Evolutionary conservation across 2,797 vertebrate genomes (phyloP).

Genomic region (Pterois miles): DNA sequence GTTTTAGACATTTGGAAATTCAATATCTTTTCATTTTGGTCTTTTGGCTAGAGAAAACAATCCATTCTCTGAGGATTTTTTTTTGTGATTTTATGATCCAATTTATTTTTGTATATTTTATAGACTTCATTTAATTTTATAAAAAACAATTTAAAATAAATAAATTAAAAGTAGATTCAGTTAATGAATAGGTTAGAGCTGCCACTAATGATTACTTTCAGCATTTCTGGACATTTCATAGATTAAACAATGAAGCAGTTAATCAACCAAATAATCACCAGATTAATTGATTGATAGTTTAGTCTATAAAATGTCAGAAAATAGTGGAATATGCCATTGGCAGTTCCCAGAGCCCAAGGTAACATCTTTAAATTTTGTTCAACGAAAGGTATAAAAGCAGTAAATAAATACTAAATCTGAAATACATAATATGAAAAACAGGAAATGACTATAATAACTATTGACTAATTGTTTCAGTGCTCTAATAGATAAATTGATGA

Average conservation of each 20-base stretch:
- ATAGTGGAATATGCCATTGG: background rate
- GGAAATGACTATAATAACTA: background rate
- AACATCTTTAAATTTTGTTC: background rate
- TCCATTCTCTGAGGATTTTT: background rate
- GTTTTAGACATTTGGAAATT: background rate
- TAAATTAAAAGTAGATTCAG: background rate
- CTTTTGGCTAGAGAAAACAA: background rate
- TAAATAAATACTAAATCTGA: too few relatives aligned
- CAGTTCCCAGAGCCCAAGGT: background rate
- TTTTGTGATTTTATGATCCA: background rate
- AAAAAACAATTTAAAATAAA: background rate
- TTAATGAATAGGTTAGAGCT: background rate
- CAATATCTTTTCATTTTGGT: background rate
- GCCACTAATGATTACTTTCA: background rate
- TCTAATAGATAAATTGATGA: background rate
- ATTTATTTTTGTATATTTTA: too few relatives aligned
- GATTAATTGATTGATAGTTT: background rate
- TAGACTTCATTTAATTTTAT: background rate
- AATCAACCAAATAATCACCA: background rate
- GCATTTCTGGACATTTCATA: background rate
- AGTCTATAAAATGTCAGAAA: background rate
- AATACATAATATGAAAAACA: too few relatives aligned
- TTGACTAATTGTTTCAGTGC: background rate
- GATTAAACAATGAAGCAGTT: background rate
- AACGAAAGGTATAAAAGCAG: background rate